phyloP scores from a whole-genome alignment of 2,888 invertebrate genomes.

The Hipparchia semele region DNA sequence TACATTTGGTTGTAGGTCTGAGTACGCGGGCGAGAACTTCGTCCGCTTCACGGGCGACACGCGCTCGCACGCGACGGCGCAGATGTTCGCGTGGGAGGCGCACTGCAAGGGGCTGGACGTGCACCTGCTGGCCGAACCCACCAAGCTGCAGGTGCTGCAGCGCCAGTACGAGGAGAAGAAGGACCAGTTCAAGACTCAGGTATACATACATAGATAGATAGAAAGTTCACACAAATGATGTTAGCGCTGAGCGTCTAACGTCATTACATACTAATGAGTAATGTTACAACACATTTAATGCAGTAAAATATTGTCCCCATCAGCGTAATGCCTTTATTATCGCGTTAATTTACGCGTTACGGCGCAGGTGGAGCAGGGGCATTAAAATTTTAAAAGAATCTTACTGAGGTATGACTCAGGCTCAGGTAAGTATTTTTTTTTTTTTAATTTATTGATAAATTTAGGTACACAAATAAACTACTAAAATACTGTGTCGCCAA shows the following conservation, averaged over 20 bases:
- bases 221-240: neutral
- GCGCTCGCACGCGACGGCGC: slow-evolving; percentile 93
- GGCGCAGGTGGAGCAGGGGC: no score
- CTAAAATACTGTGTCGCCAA: no score
- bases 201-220: neutral
- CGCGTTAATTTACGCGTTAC: no score
- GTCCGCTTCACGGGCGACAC: slow-evolving; percentile 98
- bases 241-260: no score
- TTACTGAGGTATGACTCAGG: slow-evolving; percentile 65
- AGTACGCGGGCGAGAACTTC: slow-evolving; percentile 98
- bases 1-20: slow-evolving; percentile 59
- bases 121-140: slow-evolving; percentile 98
- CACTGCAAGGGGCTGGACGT: slow-evolving; percentile 96
- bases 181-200: slow-evolving; percentile 93
- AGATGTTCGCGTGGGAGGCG: slow-evolving; percentile 99
- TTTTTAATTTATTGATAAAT: no score
- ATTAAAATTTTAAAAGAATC: no score
- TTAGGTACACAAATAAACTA: no score
- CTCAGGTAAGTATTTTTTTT: slow-evolving; percentile 80
- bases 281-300: no score
- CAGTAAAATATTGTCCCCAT: no score
- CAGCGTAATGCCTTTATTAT: no score
- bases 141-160: slow-evolving; percentile 96
- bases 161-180: slow-evolving; percentile 95
- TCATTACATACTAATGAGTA: no score